Evolutionary conservation across 2,113 vertebrate genomes (phyloP).

Genomic region (Trichechus manatus): DNA sequence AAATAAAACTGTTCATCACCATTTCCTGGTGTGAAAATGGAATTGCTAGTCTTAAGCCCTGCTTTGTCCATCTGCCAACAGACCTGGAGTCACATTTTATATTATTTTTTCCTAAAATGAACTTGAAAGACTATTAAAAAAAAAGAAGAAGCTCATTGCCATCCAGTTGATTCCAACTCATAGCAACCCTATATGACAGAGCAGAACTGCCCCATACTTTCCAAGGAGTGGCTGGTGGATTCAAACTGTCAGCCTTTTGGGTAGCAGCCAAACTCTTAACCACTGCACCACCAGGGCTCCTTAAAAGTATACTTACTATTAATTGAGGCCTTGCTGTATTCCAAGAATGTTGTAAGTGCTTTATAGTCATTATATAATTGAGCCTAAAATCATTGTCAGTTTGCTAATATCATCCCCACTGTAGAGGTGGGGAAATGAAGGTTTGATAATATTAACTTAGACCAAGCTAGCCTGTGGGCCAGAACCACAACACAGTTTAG

Average conservation of each 20-base stretch:
- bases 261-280: too few species aligned
- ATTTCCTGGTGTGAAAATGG: not conserved
- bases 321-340: not conserved
- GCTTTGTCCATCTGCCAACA: not conserved
- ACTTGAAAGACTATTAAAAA: not conserved
- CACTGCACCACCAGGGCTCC: too few species aligned
- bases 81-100: not conserved
- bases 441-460: not conserved
- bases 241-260: too few species aligned
- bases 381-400: not conserved
- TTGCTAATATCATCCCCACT: not conserved
- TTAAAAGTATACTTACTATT: not conserved
- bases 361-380: constrained; percentile 28
- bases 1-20: not conserved
- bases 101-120: not conserved
- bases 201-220: too few species aligned
- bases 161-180: too few species aligned
- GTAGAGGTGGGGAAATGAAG: not conserved
- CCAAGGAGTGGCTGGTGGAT: too few species aligned
- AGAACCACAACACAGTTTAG: not conserved
- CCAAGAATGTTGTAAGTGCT: not conserved
- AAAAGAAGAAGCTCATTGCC: too few species aligned
- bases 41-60: not conserved
- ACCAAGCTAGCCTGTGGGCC: not conserved
- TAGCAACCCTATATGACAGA: too few species aligned